Conservation (phyloP, 2,888 invertebrate species). For the Eutolmus rufibarbis region DNA sequence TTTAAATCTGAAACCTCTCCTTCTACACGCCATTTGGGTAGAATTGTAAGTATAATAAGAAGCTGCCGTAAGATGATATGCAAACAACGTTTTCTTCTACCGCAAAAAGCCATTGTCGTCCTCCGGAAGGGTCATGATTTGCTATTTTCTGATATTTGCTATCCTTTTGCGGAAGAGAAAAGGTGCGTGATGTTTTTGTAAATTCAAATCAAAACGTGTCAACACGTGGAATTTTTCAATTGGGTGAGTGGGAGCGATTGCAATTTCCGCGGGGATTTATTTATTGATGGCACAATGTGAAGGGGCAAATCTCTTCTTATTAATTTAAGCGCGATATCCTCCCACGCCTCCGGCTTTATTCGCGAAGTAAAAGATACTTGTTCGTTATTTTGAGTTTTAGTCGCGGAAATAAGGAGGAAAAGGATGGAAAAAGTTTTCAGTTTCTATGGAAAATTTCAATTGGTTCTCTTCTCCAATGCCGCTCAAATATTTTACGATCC, state of each 20-base stretch:
- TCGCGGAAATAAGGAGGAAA: not conserved
- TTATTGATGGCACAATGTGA: not conserved
- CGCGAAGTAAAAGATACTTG: not conserved
- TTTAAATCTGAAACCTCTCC: not conserved
- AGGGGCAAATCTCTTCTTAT: not conserved
- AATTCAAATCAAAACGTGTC: constrained; percentile 13
- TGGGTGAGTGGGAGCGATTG: not conserved
- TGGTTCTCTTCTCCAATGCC: not conserved
- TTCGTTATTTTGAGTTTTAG: not conserved
- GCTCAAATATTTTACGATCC: not conserved
- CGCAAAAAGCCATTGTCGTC: not conserved
- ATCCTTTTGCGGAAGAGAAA: not conserved
- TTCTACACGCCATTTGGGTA: not conserved
- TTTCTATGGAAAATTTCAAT: not conserved
- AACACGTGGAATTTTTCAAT: constrained; percentile 1
- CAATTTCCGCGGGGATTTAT: not conserved
- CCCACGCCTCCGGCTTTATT: not conserved
- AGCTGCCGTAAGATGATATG: not conserved
- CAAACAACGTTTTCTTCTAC: not conserved
- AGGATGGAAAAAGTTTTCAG: not conserved
- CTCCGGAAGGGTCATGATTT: not conserved
- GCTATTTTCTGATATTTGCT: not conserved
- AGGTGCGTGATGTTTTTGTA: not conserved
- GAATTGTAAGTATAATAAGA: not conserved
- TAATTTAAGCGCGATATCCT: not conserved